phyloP scores from a whole-genome alignment of 2,113 vertebrate genomes.

The Galemys pyrenaicus region DNA sequence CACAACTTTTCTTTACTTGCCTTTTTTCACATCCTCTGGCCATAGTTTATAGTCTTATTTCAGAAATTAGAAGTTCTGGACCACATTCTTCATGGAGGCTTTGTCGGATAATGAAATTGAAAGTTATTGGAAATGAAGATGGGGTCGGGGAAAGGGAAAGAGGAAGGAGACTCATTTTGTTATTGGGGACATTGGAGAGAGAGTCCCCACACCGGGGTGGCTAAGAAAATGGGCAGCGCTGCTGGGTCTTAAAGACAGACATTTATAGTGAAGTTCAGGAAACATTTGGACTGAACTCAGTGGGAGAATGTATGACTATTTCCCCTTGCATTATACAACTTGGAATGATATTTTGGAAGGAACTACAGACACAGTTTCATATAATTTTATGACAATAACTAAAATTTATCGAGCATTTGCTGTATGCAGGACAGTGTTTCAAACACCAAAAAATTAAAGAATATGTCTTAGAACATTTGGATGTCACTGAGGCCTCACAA shows the following conservation, averaged over 20 bases:
- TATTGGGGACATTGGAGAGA: background rate
- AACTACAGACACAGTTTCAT: background rate
- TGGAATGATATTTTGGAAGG: background rate
- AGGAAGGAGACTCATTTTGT: background rate
- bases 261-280: background rate
- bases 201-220: background rate
- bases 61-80: background rate
- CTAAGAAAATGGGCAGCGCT: background rate
- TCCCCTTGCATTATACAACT: background rate
- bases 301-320: background rate
- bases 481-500: background rate
- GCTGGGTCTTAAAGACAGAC: background rate
- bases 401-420: background rate
- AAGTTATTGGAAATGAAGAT: background rate
- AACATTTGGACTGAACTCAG: background rate
- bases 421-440: background rate
- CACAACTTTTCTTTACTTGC: background rate
- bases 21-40: background rate
- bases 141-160: background rate
- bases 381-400: background rate
- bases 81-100: background rate
- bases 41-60: background rate
- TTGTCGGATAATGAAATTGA: background rate
- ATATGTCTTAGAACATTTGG: background rate
- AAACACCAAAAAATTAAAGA: background rate